Conservation (phyloP, 1,140 invertebrate genomes). For the Octopus sinensis region DNA sequence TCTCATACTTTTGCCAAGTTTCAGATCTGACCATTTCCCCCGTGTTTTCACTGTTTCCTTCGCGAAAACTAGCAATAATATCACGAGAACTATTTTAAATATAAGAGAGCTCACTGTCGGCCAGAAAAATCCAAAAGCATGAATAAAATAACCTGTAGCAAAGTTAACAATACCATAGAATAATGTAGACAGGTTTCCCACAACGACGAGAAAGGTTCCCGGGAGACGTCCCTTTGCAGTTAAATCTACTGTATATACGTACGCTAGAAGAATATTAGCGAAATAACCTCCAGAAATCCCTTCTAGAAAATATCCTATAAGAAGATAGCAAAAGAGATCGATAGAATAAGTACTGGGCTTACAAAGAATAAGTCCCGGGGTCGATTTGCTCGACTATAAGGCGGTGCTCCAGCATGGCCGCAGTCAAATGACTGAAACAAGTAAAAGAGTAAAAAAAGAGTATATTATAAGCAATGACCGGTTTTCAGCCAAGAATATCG, state of each 20-base stretch:
- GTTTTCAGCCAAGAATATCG: constrained; percentile 11
- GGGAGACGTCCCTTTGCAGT: not conserved
- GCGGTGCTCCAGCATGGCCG: no score
- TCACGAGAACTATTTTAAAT: not conserved
- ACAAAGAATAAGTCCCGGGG: no score
- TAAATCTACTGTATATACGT: constrained; percentile 9
- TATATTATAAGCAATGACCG: not conserved
- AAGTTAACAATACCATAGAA: not conserved
- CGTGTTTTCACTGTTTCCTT: constrained; percentile 6
- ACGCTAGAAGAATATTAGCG: not conserved
- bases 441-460: no score
- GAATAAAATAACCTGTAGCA: constrained; percentile 4
- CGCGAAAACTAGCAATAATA: not conserved
- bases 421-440: no score
- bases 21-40: not conserved
- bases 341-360: no score
- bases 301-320: constrained; percentile 13
- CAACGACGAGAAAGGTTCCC: not conserved
- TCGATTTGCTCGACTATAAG: no score
- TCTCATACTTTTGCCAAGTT: not conserved
- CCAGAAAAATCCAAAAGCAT: constrained; percentile 11
- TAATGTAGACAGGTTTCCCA: not conserved
- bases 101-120: not conserved
- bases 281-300: constrained; percentile 9
- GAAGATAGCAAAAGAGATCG: no score